These are phyloP conservation scores for Motacilla tschutschensis DNA, from an alignment of 2,113 vertebrate species.

Conservation along the genomic window DNA sequence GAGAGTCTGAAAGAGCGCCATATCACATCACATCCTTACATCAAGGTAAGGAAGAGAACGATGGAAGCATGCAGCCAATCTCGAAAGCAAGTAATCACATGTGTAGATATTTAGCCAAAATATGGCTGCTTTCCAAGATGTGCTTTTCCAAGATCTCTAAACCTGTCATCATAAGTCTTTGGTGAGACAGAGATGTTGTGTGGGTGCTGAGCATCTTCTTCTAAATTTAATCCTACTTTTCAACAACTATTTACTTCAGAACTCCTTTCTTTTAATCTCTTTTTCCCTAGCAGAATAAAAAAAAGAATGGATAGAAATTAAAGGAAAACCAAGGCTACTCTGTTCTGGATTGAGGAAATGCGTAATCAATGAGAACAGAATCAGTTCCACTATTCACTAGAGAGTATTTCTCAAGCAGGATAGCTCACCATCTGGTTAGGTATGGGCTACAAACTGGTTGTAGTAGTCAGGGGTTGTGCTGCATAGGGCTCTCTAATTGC, in stretches of 20 bases:
- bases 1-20: background rate
- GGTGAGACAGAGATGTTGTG: background rate
- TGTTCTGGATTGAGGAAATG: background rate
- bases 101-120: background rate
- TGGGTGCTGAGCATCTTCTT: background rate
- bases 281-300: background rate
- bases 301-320: background rate
- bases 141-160: background rate
- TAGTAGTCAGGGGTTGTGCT: background rate
- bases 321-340: background rate
- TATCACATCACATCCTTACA: background rate
- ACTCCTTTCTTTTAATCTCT: background rate
- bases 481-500: background rate
- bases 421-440: background rate
- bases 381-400: background rate
- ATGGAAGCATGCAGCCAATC: background rate
- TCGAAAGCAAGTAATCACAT: background rate
- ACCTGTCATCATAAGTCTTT: background rate
- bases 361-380: background rate
- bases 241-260: background rate
- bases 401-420: background rate
- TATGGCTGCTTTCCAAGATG: background rate
- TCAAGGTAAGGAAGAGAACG: background rate
- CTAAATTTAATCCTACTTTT: conserved; percentile 10
- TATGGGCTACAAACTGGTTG: background rate